Conservation (phyloP, 2,113 vertebrate species). For the Platysteira castanea region DNA sequence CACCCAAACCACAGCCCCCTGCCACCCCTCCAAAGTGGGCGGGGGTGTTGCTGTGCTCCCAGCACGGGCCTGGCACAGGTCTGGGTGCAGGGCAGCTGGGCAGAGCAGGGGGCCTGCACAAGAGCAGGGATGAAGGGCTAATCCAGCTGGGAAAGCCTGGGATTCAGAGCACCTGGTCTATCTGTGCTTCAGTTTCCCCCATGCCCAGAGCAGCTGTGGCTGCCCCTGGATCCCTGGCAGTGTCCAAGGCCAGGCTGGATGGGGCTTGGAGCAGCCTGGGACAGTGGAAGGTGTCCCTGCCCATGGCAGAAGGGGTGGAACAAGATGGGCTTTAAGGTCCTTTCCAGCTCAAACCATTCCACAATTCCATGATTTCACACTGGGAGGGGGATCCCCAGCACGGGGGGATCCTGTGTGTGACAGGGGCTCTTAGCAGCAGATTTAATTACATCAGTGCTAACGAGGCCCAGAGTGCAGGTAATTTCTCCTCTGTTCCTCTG, state of each 20-base stretch:
- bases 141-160: not conserved
- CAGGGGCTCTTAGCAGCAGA: not conserved
- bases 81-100: not conserved
- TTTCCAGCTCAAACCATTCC: not conserved
- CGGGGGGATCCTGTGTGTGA: not conserved
- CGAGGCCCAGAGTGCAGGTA: not conserved
- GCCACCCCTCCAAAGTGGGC: rapidly evolving
- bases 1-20: not conserved
- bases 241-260: rapidly evolving
- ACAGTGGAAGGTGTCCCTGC: not conserved
- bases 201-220: not conserved
- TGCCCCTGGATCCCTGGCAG: not conserved
- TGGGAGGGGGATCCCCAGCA: not conserved
- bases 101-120: not conserved
- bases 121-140: too few species aligned
- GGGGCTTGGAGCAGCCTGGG: not conserved
- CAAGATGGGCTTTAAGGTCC: not conserved
- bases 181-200: not conserved
- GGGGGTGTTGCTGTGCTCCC: not conserved
- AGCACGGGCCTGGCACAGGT: rapidly evolving
- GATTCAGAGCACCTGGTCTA: too few species aligned
- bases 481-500: not conserved
- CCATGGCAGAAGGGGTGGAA: not conserved
- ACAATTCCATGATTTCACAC: not conserved
- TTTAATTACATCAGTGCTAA: not conserved